A percentile compares a stretch with the other conserved stretches of the same genome.
Evolutionary conservation across 1,140 invertebrate genomes (phyloP).

Genomic region (Phymorhynchus buccinoides): DNA sequence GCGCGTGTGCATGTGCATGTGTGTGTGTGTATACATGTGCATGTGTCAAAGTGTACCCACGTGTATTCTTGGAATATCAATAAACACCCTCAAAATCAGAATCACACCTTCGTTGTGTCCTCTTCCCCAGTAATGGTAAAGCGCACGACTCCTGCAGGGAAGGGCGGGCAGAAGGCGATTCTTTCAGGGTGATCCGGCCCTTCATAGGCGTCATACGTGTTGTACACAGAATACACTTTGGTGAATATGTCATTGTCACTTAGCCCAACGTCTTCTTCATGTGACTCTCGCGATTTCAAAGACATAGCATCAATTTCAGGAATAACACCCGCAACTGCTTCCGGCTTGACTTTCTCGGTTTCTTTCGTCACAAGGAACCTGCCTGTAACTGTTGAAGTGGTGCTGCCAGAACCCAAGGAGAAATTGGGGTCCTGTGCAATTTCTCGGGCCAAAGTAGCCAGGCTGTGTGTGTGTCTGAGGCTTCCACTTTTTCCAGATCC

Average conservation of each 20-base stretch:
- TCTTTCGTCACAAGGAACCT: not conserved
- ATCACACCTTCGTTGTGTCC: constrained; percentile 20
- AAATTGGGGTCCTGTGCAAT: not conserved
- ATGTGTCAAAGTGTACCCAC: not conserved
- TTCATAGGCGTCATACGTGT: constrained; percentile 33
- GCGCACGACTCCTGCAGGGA: constrained; percentile 18
- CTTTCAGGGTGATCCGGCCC: not conserved
- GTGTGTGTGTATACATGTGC: not conserved
- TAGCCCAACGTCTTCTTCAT: no score
- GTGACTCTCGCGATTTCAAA: no score
- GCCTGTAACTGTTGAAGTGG: not conserved
- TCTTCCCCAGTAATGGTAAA: constrained; percentile 12
- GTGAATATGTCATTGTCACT: not conserved
- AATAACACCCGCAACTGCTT: no score
- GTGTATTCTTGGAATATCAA: not conserved
- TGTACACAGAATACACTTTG: not conserved
- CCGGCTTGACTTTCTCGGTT: not conserved
- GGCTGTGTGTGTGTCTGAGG: not conserved
- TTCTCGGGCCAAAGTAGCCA: constrained; percentile 25
- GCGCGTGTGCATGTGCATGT: constrained; percentile 2
- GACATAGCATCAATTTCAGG: no score
- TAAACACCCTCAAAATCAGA: not conserved
- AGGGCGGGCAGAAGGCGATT: not conserved
- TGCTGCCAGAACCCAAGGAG: not conserved
- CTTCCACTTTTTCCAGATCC: not conserved